Evolutionary conservation across 2,113 vertebrate species (phyloP), one percentile per base, ranked within the genome.

Genomic region (Brachypodius melanocephalos): DNA sequence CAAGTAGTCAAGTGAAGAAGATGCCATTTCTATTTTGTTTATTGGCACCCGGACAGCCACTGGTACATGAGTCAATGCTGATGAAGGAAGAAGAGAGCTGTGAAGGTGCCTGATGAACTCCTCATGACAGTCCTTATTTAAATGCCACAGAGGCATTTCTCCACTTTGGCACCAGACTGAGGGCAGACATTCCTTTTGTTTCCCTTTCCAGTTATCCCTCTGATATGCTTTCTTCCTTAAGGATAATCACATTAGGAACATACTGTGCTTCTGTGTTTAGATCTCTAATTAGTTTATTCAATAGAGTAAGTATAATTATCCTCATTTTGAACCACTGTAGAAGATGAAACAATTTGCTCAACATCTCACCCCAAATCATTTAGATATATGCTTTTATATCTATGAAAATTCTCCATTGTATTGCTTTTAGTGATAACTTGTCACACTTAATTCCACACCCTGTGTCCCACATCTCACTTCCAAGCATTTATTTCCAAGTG

Each of bases 231-330:
- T 74, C 66, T 87, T 89, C 68, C 77, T 43, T 78, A 77, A 82
- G 59, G 38, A 78, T 78, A 92, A 93, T 92, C 88, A 87, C 38
- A 52, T 95, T 72, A 78, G 57, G 69, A 88, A 89, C 62, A 85
- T 65, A 85, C 32, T 75, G 80, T 75, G 49, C 80, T 91, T 81
- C 89, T 91, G 68, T 73, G 87, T 85, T 95, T 87, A 78, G 73
- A 81, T 65, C 25, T 68, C 59, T 81, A 85, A 90, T 81, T 92
- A 92, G n/a, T 93, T 96, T 92, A 85, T 38, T 87, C 65, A 79
- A 43, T 42, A 63, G 61, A 9, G 31, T 81, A 78, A 86, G 77
- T 36, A 75, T 68, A 81, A 92, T 90, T 85, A 81, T 65, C 57
- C 48, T 92, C 16, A 57, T 91, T 87, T 59, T 81, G 48, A 89